Conservation (phyloP, 1,140 invertebrate species). For the Schlechtendalia chinensis region DNA sequence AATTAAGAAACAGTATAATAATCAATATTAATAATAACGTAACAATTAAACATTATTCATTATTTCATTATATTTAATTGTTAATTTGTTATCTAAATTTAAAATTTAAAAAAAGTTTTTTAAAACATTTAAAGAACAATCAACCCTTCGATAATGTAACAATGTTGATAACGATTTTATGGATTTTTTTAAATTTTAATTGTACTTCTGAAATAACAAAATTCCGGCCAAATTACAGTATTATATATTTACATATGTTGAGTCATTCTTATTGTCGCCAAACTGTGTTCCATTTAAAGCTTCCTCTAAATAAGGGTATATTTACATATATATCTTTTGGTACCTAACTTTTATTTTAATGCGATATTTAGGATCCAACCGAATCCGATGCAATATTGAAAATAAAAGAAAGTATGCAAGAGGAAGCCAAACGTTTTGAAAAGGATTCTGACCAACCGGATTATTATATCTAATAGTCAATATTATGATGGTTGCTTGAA, state of each 20-base stretch:
- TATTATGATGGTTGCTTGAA: background rate
- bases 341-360: conserved; percentile 36
- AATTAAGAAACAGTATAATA: no score
- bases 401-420: conserved; percentile 99
- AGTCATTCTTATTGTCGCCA: background rate
- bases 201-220: background rate
- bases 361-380: conserved; percentile 69
- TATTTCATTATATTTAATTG: no score
- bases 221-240: background rate
- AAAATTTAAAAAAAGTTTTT: no score
- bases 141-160: no score
- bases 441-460: conserved; percentile 96
- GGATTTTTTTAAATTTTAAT: background rate
- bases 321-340: background rate
- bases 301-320: background rate
- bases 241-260: no score
- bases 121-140: no score
- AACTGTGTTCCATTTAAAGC: background rate
- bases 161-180: background rate
- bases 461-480: conserved; percentile 78
- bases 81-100: no score
- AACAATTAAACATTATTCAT: no score
- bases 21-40: no score
- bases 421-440: conserved; percentile 98
- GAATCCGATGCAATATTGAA: conserved; percentile 98